Evolutionary conservation across 2,113 vertebrate genomes (phyloP).

Genomic region (Sylvia atricapilla): DNA sequence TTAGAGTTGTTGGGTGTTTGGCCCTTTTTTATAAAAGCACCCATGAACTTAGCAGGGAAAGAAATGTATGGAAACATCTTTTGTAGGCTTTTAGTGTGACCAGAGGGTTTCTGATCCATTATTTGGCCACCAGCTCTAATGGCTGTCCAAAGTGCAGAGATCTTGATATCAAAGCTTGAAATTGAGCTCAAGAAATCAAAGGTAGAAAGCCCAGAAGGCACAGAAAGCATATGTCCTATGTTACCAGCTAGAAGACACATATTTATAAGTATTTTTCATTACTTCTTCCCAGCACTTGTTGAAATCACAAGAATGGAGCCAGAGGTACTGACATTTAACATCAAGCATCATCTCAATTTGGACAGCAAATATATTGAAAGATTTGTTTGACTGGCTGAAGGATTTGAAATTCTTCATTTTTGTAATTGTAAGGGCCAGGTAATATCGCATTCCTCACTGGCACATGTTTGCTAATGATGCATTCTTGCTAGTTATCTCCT

Average conservation of each 20-base stretch:
- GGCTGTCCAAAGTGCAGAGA: background rate
- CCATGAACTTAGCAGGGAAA: background rate
- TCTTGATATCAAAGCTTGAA: background rate
- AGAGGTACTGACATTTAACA: background rate
- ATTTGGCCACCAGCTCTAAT: background rate
- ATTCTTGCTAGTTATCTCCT: background rate
- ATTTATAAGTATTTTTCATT: background rate
- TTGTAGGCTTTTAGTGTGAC: background rate
- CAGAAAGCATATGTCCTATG: background rate
- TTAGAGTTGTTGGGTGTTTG: background rate
- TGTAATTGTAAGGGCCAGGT: background rate
- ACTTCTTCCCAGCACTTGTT: background rate
- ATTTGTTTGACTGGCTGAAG: background rate
- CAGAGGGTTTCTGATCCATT: background rate
- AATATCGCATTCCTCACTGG: background rate
- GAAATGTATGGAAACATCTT: background rate
- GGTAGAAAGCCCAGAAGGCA: background rate
- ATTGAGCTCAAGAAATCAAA: background rate
- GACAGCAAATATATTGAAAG: background rate
- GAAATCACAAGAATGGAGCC: background rate
- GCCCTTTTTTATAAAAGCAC: background rate
- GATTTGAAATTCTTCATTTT: background rate
- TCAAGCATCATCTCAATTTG: background rate
- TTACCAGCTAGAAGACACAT: background rate
- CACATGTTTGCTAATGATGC: background rate